phyloP scores from a whole-genome alignment of 2,888 invertebrate species.

The Acheta domesticus region DNA sequence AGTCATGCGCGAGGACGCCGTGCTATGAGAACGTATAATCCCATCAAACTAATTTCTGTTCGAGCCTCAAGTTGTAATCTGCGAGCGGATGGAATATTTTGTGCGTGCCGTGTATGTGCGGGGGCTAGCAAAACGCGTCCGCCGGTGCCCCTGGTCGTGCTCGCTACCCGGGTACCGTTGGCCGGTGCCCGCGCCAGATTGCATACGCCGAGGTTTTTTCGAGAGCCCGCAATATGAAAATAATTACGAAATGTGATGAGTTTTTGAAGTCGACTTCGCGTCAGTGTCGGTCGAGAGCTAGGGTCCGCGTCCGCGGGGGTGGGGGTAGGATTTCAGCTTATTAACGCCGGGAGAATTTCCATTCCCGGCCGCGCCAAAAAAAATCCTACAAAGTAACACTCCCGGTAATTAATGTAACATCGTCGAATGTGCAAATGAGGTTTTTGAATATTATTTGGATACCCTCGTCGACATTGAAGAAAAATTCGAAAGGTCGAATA shows the following conservation, averaged over 20 bases:
- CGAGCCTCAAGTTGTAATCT: conserved; percentile 18
- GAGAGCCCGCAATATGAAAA: conserved; percentile 8
- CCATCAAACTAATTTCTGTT: conserved; percentile 18
- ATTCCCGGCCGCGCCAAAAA: neutral
- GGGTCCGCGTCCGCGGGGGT: neutral
- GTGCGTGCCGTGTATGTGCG: neutral
- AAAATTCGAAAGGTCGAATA: no score
- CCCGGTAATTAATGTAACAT: conserved; percentile 7
- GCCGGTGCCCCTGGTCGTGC: no score
- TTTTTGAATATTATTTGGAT: neutral
- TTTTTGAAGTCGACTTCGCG: neutral
- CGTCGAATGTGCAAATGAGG: neutral
- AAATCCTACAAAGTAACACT: neutral
- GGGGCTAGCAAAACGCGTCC: neutral
- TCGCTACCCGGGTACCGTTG: no score
- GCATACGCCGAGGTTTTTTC: neutral
- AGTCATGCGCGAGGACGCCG: neutral
- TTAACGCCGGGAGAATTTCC: neutral
- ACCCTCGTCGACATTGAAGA: no score
- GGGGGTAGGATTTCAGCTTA: neutral
- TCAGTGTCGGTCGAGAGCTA: neutral
- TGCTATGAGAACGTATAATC: conserved; percentile 10
- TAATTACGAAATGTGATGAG: conserved; percentile 18
- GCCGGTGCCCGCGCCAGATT: neutral
- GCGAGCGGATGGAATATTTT: conserved; percentile 1